These are phyloP conservation scores for Saguinus midas DNA, from an alignment of 2,113 vertebrate species.

Conservation along the genomic window DNA sequence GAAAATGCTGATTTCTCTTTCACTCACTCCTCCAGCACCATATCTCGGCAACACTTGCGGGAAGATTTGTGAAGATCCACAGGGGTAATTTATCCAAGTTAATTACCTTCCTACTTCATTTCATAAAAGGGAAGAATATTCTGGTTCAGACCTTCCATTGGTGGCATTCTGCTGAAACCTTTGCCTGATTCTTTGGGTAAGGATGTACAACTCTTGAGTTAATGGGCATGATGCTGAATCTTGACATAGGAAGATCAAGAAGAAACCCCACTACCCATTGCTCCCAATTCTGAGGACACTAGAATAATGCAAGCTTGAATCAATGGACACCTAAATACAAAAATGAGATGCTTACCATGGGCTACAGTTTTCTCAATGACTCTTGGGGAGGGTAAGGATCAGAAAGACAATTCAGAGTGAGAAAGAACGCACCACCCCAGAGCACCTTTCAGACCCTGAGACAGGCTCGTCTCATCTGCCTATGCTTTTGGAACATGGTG, in stretches of 20 bases:
- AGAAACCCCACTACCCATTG: neutral
- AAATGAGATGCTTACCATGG: neutral
- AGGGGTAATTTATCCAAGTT: neutral
- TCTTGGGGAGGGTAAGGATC: neutral
- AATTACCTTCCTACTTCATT: neutral
- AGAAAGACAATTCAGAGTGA: neutral
- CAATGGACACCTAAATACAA: neutral
- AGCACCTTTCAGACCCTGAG: neutral
- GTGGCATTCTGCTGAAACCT: neutral
- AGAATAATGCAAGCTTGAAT: neutral
- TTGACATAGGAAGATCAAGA: neutral
- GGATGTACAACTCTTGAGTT: neutral
- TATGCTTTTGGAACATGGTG: neutral
- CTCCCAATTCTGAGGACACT: neutral
- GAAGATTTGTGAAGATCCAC: neutral
- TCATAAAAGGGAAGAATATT: slow-evolving; percentile 40
- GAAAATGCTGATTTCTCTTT: neutral
- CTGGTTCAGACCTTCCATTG: neutral
- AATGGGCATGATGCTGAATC: neutral
- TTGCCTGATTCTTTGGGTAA: neutral
- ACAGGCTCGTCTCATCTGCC: neutral
- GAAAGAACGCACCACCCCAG: neutral
- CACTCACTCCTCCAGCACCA: neutral
- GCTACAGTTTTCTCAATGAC: neutral
- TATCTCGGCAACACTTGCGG: neutral